phyloP scores from a whole-genome alignment of 2,888 invertebrate genomes.

The Drosophila birchii region DNA sequence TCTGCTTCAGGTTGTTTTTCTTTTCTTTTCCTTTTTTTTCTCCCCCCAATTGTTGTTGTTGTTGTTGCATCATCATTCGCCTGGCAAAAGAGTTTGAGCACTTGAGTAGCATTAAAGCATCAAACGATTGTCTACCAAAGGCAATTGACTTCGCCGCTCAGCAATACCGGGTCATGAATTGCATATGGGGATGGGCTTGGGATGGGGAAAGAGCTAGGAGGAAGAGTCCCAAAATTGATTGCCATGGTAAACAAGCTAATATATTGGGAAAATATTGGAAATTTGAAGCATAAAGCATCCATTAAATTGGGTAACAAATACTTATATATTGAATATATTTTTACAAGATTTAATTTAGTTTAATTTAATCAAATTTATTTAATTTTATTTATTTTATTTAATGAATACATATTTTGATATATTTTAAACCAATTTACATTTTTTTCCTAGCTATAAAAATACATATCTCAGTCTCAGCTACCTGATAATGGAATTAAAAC shows the following conservation, averaged over 20 bases:
- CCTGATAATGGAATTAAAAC: too few relatives aligned
- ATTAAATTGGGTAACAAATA: background rate
- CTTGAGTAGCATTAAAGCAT: constrained; percentile 74
- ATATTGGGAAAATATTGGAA: background rate
- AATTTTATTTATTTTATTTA: too few relatives aligned
- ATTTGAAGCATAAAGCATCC: background rate
- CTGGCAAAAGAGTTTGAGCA: constrained; percentile 65
- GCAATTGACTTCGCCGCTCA: constrained; percentile 30
- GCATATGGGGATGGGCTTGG: background rate
- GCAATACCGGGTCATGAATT: constrained; percentile 16
- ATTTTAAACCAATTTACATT: too few relatives aligned
- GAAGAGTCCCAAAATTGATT: constrained; percentile 4
- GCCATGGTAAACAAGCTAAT: constrained; percentile 1
- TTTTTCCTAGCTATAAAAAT: too few relatives aligned
- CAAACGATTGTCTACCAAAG: constrained; percentile 59
- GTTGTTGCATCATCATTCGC: constrained; percentile 43
- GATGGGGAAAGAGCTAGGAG: background rate
- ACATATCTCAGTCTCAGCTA: too few relatives aligned
- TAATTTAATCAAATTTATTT: too few relatives aligned
- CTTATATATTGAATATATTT: too few relatives aligned
- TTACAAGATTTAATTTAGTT: too few relatives aligned
- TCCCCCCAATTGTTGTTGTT: constrained; percentile 19
- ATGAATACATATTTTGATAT: too few relatives aligned
- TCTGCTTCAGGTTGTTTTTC: constrained; percentile 44
- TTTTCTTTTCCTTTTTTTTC: constrained; percentile 21